phyloP scores from a whole-genome alignment of 2,797 vertebrate species.

The Lepus townsendii region DNA sequence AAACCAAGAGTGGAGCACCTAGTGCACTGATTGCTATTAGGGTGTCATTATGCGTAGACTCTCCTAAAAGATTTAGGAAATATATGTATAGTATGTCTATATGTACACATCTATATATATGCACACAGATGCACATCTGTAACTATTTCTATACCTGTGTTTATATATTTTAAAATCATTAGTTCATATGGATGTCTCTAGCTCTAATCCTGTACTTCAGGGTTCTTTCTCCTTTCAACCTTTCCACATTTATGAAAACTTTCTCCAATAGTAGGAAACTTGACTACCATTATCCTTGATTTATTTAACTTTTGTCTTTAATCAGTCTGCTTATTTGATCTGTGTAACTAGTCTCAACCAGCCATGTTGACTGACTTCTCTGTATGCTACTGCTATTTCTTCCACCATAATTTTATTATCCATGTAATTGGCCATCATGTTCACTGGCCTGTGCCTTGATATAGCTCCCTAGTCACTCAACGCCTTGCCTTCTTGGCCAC shows the following conservation, averaged over 20 bases:
- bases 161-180: neutral
- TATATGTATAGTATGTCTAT: neutral
- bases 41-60: neutral
- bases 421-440: neutral
- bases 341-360: neutral
- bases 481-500: neutral
- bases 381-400: neutral
- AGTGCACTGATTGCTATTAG: neutral
- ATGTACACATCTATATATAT: neutral
- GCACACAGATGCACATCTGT: neutral
- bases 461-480: neutral
- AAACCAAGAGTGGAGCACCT: conserved; percentile 6
- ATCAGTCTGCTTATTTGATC: neutral
- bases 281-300: neutral
- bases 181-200: neutral
- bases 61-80: conserved; percentile 25
- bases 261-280: conserved; percentile 49
- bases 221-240: conserved; percentile 14
- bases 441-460: neutral
- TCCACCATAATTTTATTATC: neutral
- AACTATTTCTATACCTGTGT: neutral
- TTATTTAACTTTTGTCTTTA: conserved; percentile 10
- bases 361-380: neutral
- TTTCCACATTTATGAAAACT: conserved; percentile 28
- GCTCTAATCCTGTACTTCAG: neutral